These are phyloP conservation scores for Agriopis leucophaearia DNA, from an alignment of 2,888 invertebrate species.

Conservation along the genomic window DNA sequence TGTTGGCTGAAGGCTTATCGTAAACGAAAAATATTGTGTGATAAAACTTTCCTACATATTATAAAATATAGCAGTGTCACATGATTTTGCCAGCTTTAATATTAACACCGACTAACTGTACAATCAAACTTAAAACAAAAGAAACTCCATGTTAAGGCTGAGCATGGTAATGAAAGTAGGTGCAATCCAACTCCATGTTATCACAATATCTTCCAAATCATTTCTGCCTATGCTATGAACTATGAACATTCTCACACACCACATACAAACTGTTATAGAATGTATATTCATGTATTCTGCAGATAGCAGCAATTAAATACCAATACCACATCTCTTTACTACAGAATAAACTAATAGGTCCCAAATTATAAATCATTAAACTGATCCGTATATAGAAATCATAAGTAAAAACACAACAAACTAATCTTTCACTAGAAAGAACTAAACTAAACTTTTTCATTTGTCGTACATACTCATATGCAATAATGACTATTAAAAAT, in stretches of 20 bases:
- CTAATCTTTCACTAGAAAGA: conserved; percentile 11
- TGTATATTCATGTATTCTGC: neutral
- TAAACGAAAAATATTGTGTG: conserved; percentile 4
- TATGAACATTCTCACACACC: no score
- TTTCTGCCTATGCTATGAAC: no score
- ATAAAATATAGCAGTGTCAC: neutral
- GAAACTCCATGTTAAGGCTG: no score
- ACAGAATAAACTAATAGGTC: neutral
- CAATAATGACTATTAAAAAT: conserved; percentile 52
- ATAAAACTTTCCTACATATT: neutral
- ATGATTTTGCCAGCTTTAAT: neutral
- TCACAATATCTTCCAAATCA: neutral
- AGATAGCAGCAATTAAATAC: neutral
- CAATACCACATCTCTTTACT: neutral
- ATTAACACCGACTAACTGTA: neutral
- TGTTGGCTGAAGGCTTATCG: conserved; percentile 1
- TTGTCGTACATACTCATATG: conserved; percentile 35
- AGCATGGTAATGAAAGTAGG: neutral
- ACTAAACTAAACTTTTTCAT: conserved; percentile 40
- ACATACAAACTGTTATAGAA: neutral
- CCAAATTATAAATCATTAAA: neutral
- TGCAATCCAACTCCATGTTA: neutral
- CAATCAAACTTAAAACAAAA: neutral
- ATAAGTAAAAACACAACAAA: conserved; percentile 6
- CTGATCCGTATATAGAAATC: neutral